Evolutionary conservation across 2,888 invertebrate species (phyloP), one percentile per base, ranked within the genome.

Genomic region (Drosophila lacicola): DNA sequence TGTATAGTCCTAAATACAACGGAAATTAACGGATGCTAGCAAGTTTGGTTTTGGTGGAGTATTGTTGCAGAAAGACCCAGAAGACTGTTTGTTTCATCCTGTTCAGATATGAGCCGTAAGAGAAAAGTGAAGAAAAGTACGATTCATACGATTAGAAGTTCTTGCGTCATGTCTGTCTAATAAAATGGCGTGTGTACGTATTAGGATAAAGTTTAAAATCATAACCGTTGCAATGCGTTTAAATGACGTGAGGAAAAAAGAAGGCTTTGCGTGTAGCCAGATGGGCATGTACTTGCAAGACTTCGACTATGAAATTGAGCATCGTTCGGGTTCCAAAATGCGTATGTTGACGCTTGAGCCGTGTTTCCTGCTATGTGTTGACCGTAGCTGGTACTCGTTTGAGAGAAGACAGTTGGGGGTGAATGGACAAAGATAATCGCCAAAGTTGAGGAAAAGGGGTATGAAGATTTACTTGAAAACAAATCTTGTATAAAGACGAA

Each of bases 381-480:
- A 21, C 21, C 21, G 21, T 21, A 69, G 34, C 10, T 51, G 0
- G 36, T 47, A 9, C 19, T 44, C 25, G 63, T 2, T 37, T 58
- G 6, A 54, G 29, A 14, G 50, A 54, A 45, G 54, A 13, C 60
- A 60, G n/a, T 11, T 60, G 13, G 4, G 4, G 17, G 68, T 17
- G 57, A 58, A 6, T 63, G 63, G 53, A 49, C 25, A 13, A 57
- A 44, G 13, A 50, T 37, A 2, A 19, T 4, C 17, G 49, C 2
- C 11, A 34, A 1, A 10, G 54, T 60, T 11, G 60, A 66, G 14
- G 33, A 25, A 1, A 10, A 51, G 11, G 36, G 47, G 1, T 44
- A 53, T 47, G 56, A 53, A 19, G 62, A 62, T 36, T 68, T 56
- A 63, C 29, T 63, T 6, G 42, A 47, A 3, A 61, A 56, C 34